phyloP scores from a whole-genome alignment of 2,888 invertebrate genomes.

The Schizotus pectinicornis region DNA sequence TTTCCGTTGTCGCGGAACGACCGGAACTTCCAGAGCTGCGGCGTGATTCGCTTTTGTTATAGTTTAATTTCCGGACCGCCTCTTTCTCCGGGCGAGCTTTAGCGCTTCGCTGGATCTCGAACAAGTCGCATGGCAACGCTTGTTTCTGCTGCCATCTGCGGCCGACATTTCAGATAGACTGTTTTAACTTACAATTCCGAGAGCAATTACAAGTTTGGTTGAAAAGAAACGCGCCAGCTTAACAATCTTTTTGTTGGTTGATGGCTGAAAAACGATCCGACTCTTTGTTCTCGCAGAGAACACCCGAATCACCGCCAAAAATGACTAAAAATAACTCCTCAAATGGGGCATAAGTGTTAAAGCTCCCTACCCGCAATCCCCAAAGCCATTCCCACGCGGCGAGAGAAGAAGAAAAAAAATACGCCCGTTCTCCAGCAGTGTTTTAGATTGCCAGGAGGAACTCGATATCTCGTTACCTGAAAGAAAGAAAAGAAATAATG shows the following conservation, averaged over 20 bases:
- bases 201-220: conserved; percentile 24
- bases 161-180: conserved; percentile 18
- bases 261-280: neutral
- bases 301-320: no score
- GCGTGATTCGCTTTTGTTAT: neutral
- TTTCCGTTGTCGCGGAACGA: no score
- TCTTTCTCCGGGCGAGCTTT: conserved; percentile 1
- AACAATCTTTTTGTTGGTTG: conserved; percentile 6
- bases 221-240: conserved; percentile 13
- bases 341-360: neutral
- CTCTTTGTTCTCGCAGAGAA: conserved; percentile 3
- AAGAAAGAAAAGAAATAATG: no score
- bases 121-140: conserved; percentile 8
- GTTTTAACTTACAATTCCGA: conserved; percentile 17
- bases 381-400: conserved; percentile 9
- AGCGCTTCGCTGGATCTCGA: neutral
- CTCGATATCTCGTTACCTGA: conserved; percentile 20
- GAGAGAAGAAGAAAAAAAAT: neutral
- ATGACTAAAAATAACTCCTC: neutral
- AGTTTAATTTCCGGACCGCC: conserved; percentile 25
- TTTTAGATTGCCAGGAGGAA: conserved; percentile 35
- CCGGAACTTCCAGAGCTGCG: no score
- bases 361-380: no score
- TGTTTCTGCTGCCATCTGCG: conserved; percentile 19
- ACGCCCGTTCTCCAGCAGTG: conserved; percentile 9